Evolutionary conservation across 2,797 vertebrate genomes (phyloP).

Genomic region (Sylvia borin): DNA sequence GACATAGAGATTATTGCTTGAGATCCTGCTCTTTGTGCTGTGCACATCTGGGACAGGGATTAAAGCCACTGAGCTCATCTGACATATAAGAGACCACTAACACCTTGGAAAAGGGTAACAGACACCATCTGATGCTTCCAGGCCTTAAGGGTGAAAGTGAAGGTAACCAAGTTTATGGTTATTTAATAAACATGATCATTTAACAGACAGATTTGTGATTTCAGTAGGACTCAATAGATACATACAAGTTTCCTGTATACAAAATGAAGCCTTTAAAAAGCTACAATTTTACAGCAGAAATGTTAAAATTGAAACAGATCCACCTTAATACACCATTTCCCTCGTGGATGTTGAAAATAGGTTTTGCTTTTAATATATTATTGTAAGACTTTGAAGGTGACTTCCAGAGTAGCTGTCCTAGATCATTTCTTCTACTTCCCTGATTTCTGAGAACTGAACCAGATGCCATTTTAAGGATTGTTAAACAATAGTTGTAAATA

Average conservation of each 20-base stretch:
- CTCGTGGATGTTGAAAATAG: neutral
- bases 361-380: slow-evolving; percentile 3
- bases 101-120: slow-evolving; percentile 40
- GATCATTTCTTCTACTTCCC: neutral
- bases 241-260: neutral
- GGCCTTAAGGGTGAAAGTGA: neutral
- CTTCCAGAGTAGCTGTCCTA: slow-evolving; percentile 10
- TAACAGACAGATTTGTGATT: neutral
- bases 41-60: slow-evolving; percentile 44
- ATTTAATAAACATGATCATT: neutral
- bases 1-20: slow-evolving; percentile 45
- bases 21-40: slow-evolving; percentile 46
- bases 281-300: neutral
- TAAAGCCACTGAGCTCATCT: slow-evolving; percentile 36
- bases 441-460: neutral
- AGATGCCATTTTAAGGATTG: neutral
- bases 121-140: slow-evolving; percentile 16
- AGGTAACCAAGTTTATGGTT: neutral
- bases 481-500: neutral
- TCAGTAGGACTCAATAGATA: neutral
- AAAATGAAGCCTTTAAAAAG: neutral
- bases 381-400: slow-evolving; percentile 32
- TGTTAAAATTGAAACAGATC: neutral
- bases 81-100: neutral
- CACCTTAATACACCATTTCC: neutral